Evolutionary conservation across 2,113 vertebrate species (phyloP), one percentile per base, ranked within the genome.

Genomic region (Erpornis zantholeuca): DNA sequence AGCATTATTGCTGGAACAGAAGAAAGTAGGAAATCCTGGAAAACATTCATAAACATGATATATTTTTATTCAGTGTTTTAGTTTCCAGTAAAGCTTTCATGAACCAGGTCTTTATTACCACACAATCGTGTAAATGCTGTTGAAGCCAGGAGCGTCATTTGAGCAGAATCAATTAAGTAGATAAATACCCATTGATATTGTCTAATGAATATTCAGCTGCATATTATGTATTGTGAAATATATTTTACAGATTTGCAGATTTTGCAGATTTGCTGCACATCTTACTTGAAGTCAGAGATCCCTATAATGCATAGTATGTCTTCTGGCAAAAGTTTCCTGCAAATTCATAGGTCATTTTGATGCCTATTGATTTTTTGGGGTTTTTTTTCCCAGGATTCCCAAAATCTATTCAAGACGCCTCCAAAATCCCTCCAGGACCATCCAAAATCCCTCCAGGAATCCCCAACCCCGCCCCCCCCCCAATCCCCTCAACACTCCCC

Each of bases 391-490:
- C 5, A 5, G 11, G 6, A 15, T 11, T 28, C 19, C 23, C 2
- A 16, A 44, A 63, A 44, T 36, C 47, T 31, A 21, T 25, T 11
- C 13, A 42, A 15, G 9, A 12, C 5, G 2, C 18, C 35, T 11
- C 68, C 35, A 27, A 36, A 36, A 59, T 60, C 35, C 35, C 27
- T 27, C 24, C 24, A 18, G 35, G 9, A 23, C 44, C 3, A 4
- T 27, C 8, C 18, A 69, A 49, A 69, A 69, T 23, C 53, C 22
- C 3, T 59, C 29, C 18, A 69, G 45, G 8, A 24, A 2, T 2
- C 29, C 6, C 5, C 0, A 1, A 25, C 12, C 38, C 27, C 1
- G 11, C n/a, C 15, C 12, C 38, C 27, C 1, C 13, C n/a, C 15
- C 5, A 3, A 12, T n/a, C 14, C 4, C 9, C 18, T 15, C 6